Evolutionary conservation across 2,797 vertebrate genomes (phyloP), one percentile per base, ranked within the genome.

Genomic region (Lagodon rhomboides): DNA sequence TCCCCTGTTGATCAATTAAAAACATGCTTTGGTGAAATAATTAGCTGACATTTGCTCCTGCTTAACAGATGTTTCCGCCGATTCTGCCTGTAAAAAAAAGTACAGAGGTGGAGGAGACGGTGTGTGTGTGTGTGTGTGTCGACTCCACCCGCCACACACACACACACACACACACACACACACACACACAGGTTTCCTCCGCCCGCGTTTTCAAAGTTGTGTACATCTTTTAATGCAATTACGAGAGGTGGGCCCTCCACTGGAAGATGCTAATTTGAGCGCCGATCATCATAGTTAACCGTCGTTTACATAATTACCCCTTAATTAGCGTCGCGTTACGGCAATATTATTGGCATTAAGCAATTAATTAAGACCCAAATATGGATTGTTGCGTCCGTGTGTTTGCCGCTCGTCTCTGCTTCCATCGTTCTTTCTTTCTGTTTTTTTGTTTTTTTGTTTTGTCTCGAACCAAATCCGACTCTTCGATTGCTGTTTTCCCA

Each of bases 1-100:
- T 95, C 93, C 93, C 93, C 91, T 92, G 94, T 92, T 92, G 94
- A 93, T 95, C 93, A 95, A 94, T 95, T 95, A 95, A 95, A 95
- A 95, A 91, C 88, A 91, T 80, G 89, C 92, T 93, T 93, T 92
- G 91, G 94, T 94, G 92, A 95, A 94, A 94, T 94, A 94, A 94
- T 94, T 94, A 94, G 92, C 92, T 93, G 92, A 94, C 93, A 94
- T 94, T 95, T 94, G 90, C 92, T 94, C 93, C 89, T 79, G 89
- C 90, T 92, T 91, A 94, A 93, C 93, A 94, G 91, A 94, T 94
- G 92, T 95, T 95, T 93, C 86, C 76, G 83, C 59, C 83, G 85
- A 91, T 92, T 78, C 87, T 85, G 87, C 78, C 85, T 77, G 82
- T 80, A 86, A 88, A 84, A 86, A 79, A 30, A 91, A 91, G 85